phyloP scores from a whole-genome alignment of 2,888 invertebrate species.

The Agrotis segetum region DNA sequence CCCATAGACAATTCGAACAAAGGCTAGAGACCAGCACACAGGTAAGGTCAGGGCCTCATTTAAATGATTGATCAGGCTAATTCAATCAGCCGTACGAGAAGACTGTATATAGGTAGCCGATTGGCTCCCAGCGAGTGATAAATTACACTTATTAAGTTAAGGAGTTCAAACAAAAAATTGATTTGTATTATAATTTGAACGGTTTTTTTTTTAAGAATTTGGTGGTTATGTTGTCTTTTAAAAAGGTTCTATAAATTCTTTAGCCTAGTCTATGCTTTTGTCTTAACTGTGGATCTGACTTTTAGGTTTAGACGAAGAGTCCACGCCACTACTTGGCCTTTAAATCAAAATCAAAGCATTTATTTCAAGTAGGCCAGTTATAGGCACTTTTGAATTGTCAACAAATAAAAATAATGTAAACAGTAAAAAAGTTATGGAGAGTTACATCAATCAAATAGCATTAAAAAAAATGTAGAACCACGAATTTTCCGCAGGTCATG shows the following conservation, averaged over 20 bases:
- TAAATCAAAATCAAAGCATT: too few relatives aligned
- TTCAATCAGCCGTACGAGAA: conserved; percentile 80
- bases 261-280: not conserved
- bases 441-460: too few relatives aligned
- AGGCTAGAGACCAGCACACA: conserved; percentile 24
- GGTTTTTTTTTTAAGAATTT: conserved; percentile 41
- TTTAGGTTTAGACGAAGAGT: not conserved
- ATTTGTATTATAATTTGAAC: conserved; percentile 64
- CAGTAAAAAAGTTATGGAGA: too few relatives aligned
- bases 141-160: conserved; percentile 74
- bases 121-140: conserved; percentile 77
- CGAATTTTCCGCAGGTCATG: too few relatives aligned
- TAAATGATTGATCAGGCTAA: conserved; percentile 84
- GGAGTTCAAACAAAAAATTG: conserved; percentile 66
- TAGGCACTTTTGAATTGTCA: too few relatives aligned
- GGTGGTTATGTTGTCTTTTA: conserved; percentile 10
- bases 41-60: conserved; percentile 72
- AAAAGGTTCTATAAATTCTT: not conserved
- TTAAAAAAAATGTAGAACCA: too few relatives aligned
- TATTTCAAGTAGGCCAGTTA: too few relatives aligned
- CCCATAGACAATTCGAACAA: conserved; percentile 15
- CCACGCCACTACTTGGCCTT: too few relatives aligned
- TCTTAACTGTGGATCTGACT: not conserved
- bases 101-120: conserved; percentile 79
- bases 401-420: too few relatives aligned